Conservation (phyloP, 2,113 vertebrate species). For the Stegostoma tigrinum region DNA sequence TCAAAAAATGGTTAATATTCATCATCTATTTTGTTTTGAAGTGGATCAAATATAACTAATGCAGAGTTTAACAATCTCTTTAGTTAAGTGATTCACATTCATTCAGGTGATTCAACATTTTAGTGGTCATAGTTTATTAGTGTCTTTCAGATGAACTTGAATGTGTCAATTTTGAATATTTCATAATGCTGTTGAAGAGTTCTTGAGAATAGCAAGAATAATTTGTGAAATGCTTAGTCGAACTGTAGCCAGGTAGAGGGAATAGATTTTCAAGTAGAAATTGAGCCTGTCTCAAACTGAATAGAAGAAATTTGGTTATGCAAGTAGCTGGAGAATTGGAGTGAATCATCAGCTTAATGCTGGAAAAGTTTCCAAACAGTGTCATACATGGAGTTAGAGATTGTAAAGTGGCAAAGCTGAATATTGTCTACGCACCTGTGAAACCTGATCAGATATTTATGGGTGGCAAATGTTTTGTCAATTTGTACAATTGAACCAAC, state of each 20-base stretch:
- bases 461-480: not conserved
- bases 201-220: not conserved
- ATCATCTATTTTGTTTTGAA: not conserved
- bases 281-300: not conserved
- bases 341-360: not conserved
- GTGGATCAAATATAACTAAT: not conserved
- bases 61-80: not conserved
- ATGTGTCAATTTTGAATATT: not conserved
- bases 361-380: not conserved
- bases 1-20: not conserved
- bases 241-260: not conserved
- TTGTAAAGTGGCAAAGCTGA: not conserved
- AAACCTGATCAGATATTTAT: not conserved
- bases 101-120: not conserved
- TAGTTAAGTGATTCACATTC: not conserved
- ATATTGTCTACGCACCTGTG: not conserved
- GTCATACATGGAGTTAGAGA: not conserved
- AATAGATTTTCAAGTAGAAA: not conserved
- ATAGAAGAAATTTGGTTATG: not conserved
- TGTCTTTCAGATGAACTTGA: not conserved
- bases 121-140: not conserved
- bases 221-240: not conserved
- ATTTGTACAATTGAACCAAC: not conserved
- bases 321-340: not conserved
- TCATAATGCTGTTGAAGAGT: not conserved